phyloP scores from a whole-genome alignment of 2,113 vertebrate genomes.

The Albula glossodonta region DNA sequence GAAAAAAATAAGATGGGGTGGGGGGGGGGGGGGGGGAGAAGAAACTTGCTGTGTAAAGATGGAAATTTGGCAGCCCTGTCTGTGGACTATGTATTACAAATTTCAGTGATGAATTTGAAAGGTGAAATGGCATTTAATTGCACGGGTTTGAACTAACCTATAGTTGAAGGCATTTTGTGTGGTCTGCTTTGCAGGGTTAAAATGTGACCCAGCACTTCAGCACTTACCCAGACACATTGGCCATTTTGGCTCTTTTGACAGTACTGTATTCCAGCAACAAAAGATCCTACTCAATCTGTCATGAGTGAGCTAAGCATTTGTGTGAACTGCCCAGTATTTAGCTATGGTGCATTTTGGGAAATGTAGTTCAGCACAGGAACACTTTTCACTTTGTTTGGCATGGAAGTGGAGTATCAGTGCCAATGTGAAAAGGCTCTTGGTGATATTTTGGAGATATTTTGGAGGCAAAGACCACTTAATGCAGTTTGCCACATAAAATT shows the following conservation, averaged over 20 bases:
- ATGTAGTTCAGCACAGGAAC: not conserved
- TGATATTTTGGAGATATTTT: not conserved
- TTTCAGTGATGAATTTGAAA: not conserved
- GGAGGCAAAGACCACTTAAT: not conserved
- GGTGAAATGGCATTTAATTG: not conserved
- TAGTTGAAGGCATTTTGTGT: not conserved
- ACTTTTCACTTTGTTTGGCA: not conserved
- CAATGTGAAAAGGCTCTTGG: not conserved
- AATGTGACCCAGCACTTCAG: not conserved
- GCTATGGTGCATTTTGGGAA: not conserved
- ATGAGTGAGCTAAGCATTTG: not conserved
- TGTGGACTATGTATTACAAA: not conserved
- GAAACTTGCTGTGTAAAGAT: not conserved
- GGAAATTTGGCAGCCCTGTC: not conserved
- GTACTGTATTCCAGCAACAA: not conserved
- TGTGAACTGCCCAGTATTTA: not conserved
- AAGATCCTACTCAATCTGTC: not conserved
- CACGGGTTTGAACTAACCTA: not conserved
- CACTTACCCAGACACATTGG: not conserved
- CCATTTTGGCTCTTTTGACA: not conserved
- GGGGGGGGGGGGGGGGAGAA: no score
- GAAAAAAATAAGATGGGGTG: no score
- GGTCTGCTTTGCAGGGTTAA: not conserved
- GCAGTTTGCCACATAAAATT: not conserved
- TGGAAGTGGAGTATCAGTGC: not conserved